Percentiles rank a stretch among this genome's conserved stretches.
These are phyloP conservation scores for Limnephilus rhombicus DNA, from an alignment of 2,888 invertebrate species.

Conservation along the genomic window DNA sequence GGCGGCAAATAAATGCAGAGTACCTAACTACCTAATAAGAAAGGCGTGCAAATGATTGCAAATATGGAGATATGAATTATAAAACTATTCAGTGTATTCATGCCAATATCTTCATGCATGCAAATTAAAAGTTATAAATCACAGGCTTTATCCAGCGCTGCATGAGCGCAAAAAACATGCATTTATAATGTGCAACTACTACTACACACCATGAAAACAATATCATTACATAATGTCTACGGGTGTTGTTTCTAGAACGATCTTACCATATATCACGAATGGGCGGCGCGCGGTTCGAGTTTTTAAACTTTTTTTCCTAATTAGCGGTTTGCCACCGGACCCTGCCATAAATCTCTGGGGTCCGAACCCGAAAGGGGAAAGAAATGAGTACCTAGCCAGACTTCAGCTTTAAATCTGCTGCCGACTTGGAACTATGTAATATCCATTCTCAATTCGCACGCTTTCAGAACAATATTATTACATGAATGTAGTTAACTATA, in stretches of 20 bases:
- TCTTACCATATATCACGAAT: slow-evolving; percentile 12
- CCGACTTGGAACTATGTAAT: background rate
- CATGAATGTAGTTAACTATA: background rate
- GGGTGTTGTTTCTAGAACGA: background rate
- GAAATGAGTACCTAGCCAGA: background rate
- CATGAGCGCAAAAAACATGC: background rate
- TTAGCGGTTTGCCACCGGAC: slow-evolving; percentile 60
- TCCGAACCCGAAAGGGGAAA: background rate
- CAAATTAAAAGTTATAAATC: too few relatives aligned
- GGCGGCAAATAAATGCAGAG: too few relatives aligned
- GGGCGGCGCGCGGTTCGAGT: slow-evolving; percentile 51
- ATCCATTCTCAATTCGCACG: background rate
- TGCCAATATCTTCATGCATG: too few relatives aligned
- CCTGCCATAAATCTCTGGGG: slow-evolving; percentile 56
- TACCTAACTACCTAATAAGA: too few relatives aligned
- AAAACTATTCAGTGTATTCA: too few relatives aligned
- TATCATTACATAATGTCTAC: background rate
- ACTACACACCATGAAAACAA: background rate
- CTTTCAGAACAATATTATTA: background rate
- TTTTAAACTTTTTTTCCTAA: slow-evolving; percentile 59
- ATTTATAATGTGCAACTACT: background rate
- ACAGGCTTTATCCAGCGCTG: background rate
- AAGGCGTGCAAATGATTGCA: too few relatives aligned
- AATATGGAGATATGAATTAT: too few relatives aligned
- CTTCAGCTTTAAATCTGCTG: background rate